Conservation (phyloP, 2,888 invertebrate genomes). For the Lysandra bellargus region DNA sequence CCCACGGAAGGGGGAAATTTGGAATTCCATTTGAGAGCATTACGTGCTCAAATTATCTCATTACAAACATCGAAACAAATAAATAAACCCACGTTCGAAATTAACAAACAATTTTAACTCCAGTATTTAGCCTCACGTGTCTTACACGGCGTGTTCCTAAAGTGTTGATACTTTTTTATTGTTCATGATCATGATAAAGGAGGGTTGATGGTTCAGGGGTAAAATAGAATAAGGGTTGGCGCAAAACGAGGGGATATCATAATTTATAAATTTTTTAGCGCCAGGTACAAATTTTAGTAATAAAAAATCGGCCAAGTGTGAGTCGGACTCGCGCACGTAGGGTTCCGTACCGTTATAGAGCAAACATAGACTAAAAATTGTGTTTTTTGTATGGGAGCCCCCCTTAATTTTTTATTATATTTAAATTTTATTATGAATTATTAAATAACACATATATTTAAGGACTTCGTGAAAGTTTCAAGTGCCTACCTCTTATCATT, state of each 20-base stretch:
- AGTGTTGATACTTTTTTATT: not conserved
- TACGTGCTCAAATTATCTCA: constrained; percentile 11
- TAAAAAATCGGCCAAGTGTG: too few species aligned
- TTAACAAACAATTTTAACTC: constrained; percentile 25
- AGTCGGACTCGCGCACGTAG: too few species aligned
- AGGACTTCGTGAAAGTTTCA: too few species aligned
- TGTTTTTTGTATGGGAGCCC: too few species aligned
- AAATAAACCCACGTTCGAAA: not conserved
- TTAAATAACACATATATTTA: too few species aligned
- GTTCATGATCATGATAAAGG: not conserved
- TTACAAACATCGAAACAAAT: constrained; percentile 5
- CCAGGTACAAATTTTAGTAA: not conserved
- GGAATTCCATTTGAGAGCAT: not conserved
- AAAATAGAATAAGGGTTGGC: not conserved
- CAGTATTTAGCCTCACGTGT: not conserved
- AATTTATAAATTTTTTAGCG: not conserved
- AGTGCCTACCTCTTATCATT: too few species aligned
- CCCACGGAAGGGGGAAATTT: not conserved
- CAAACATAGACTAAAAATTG: too few species aligned
- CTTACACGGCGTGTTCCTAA: not conserved
- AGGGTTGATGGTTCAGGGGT: not conserved
- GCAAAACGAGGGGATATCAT: not conserved
- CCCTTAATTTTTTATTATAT: too few species aligned
- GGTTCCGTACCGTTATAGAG: too few species aligned
- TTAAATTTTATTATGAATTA: too few species aligned